A percentile compares a stretch with the other conserved stretches of the same genome.
Conservation (phyloP, 1,140 invertebrate species). For the Drosophila sucinea region DNA sequence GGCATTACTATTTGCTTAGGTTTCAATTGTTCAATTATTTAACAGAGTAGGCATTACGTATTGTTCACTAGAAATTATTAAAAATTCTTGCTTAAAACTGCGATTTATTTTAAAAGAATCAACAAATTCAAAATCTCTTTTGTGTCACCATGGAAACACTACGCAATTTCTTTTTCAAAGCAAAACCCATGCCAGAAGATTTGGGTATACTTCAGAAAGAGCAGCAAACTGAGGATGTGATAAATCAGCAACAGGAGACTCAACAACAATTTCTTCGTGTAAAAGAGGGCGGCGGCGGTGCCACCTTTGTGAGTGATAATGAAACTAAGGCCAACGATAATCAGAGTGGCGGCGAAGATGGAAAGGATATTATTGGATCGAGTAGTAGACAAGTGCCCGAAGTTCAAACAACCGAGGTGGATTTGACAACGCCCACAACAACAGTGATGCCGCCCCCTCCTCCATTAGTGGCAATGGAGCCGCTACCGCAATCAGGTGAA, state of each 20-base stretch:
- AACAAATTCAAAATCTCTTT: neutral
- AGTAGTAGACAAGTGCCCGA: neutral
- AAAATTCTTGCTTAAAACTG: neutral
- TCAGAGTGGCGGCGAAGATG: neutral
- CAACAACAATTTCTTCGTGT: neutral
- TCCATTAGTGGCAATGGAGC: neutral
- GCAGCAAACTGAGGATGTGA: neutral
- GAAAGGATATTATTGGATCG: neutral
- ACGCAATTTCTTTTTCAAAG: conserved; percentile 13
- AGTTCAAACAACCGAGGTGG: neutral
- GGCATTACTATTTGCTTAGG: no score
- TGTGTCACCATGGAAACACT: conserved; percentile 4
- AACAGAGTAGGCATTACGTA: neutral
- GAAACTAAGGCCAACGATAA: neutral
- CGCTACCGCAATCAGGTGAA: neutral
- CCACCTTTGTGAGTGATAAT: neutral
- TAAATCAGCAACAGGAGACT: conserved; percentile 1
- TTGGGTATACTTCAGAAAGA: neutral
- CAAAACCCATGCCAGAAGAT: neutral
- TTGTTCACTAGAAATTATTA: neutral
- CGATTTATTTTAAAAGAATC: neutral
- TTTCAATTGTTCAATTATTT: neutral
- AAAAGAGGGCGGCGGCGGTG: neutral
- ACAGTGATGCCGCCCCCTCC: neutral
- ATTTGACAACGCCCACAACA: neutral